Evolutionary conservation across 2,888 invertebrate genomes (phyloP), one percentile per base, ranked within the genome.

Genomic region (Pegoplata infirma): DNA sequence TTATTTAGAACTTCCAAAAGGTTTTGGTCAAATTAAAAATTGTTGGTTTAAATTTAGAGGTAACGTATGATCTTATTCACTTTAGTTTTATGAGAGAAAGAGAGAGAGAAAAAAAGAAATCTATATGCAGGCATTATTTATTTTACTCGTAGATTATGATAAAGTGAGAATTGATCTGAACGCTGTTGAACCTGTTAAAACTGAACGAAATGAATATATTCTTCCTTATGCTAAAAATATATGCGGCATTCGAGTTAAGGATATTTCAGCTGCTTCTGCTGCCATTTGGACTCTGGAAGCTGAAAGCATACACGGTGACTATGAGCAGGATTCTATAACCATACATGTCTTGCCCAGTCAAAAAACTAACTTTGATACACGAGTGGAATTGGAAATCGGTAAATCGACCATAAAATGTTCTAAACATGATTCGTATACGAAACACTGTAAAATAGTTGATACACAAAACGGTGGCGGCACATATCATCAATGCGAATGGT

Each of bases 21-120:
- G 53, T 44, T 84, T 84, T 66, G 83, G 83, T 4, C 51, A 59
- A 5, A 79, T 84, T 4, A 71, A 74, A 7, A 83, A 75, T 56
- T 84, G 84, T 55, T 83, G 83, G 83, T 83, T 83, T 46, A 76
- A 79, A 59, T 82, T 82, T 79, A 51, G 71, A 81, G 82, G 83
- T 83, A 63, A 73, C 12, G n/a, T 28, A 32, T 16, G 0, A 12
- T 25, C 12, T 7, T 12, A n/a, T n/a, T n/a, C n/a, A n/a, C 14
- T 12, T 3, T n/a, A 1, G 40, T 10, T 28, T 5, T 5, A 23
- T 6, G 6, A 23, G 6, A 23, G 23, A 5, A 23, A 5, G 23
- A 19, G 6, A 6, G 46, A 6, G 14, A 16, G 46, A 12, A 6
- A 46, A 17, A 10, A 5, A 44, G n/a, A n/a, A n/a, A n/a, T n/a